Conservation (phyloP, 1,140 invertebrate species). For the Bemisia tabaci region DNA sequence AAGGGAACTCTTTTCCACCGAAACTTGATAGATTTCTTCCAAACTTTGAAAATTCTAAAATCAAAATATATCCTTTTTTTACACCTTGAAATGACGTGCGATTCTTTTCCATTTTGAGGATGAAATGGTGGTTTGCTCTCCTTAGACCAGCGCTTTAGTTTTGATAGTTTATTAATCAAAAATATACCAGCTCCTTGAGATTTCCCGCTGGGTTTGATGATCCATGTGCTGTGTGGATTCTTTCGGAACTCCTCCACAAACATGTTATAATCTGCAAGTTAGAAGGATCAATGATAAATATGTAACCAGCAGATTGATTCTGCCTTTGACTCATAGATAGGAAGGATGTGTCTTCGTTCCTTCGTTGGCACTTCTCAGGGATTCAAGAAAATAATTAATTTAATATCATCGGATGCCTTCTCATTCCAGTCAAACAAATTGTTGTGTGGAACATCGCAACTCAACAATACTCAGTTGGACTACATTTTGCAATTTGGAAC, state of each 20-base stretch:
- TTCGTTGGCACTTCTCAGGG: no score
- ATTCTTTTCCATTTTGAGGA: conserved; percentile 68
- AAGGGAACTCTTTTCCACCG: no score
- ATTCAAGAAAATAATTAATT: no score
- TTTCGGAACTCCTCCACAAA: conserved; percentile 90
- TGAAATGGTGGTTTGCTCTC: conserved; percentile 68
- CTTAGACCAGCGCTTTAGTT: conserved; percentile 74
- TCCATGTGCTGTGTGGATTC: conserved; percentile 86
- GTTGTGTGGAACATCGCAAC: no score
- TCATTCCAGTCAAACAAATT: no score
- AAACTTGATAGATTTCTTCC: no score
- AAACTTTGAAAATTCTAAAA: no score
- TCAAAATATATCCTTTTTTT: no score
- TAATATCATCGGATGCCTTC: no score
- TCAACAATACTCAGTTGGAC: no score
- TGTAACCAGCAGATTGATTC: not conserved
- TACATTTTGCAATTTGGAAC: no score
- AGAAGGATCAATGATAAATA: not conserved
- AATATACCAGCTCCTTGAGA: conserved; percentile 79
- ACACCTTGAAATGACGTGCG: conserved; percentile 69
- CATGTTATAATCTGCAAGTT: conserved; percentile 66
- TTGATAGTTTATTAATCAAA: conserved; percentile 75
- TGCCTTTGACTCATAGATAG: conserved; percentile 41
- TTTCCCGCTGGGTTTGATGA: conserved; percentile 91
- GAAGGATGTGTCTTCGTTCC: no score